Conservation (phyloP, 2,888 invertebrate genomes). For the Meghimatium bilineatum region DNA sequence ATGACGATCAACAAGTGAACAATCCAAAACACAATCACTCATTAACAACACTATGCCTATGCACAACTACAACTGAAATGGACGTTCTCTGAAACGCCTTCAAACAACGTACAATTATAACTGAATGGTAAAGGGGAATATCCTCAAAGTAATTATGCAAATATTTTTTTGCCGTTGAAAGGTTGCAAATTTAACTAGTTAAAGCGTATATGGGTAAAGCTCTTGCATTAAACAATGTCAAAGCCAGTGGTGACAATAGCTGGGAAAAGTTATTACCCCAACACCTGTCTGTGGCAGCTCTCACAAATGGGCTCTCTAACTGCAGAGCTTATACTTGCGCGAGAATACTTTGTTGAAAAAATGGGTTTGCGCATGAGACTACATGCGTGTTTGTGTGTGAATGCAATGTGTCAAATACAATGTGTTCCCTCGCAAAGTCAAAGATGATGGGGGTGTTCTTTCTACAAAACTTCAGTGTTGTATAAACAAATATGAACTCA, state of each 20-base stretch:
- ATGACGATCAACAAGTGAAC: too few relatives aligned
- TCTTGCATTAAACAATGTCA: constrained; percentile 6
- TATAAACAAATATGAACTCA: too few relatives aligned
- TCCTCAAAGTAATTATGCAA: background rate
- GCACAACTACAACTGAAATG: too few relatives aligned
- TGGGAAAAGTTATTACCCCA: constrained; percentile 16
- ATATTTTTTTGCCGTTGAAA: background rate
- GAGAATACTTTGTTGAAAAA: background rate
- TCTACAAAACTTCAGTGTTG: too few relatives aligned
- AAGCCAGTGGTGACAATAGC: background rate
- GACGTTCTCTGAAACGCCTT: too few relatives aligned
- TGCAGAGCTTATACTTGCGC: background rate
- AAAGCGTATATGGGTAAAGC: background rate
- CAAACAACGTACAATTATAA: background rate
- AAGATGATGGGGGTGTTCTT: too few relatives aligned
- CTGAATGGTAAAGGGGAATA: background rate
- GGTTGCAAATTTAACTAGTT: background rate
- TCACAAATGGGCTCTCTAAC: background rate
- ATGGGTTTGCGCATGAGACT: background rate
- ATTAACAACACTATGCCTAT: too few relatives aligned
- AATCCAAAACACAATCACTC: too few relatives aligned
- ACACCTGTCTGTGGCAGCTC: constrained; percentile 17
- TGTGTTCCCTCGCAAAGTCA: too few relatives aligned
- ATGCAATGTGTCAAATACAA: background rate
- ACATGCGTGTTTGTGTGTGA: background rate